These are phyloP conservation scores for Cydia pomonella DNA, from an alignment of 1,140 invertebrate species.

Conservation along the genomic window DNA sequence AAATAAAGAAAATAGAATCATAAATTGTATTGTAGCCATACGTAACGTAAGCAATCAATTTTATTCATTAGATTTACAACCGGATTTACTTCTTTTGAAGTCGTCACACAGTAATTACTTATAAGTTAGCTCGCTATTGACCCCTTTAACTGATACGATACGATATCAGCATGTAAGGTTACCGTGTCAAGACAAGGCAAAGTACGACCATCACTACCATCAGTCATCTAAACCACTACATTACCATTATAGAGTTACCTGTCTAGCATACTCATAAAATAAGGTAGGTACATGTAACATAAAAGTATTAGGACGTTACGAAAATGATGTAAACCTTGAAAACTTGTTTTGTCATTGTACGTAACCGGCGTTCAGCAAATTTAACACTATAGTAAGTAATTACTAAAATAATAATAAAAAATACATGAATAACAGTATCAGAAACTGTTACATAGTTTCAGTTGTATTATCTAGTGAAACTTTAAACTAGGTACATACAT, in stretches of 20 bases:
- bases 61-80: constrained; percentile 1
- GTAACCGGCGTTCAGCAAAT: not conserved
- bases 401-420: too few relatives aligned
- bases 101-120: not conserved
- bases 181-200: constrained; percentile 19
- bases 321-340: constrained; percentile 31
- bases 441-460: too few relatives aligned
- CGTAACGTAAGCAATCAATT: not conserved
- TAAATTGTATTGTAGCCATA: too few relatives aligned
- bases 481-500: too few relatives aligned
- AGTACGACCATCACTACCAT: not conserved
- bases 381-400: not conserved
- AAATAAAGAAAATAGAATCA: too few relatives aligned
- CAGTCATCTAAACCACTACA: not conserved
- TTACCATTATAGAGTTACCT: not conserved
- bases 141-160: not conserved
- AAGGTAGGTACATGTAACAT: constrained; percentile 11
- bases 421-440: not conserved
- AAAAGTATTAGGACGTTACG: not conserved
- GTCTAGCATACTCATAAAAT: constrained; percentile 19
- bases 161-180: constrained; percentile 10
- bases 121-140: constrained; percentile 15
- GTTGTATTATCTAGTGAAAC: too few relatives aligned
- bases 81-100: constrained; percentile 2
- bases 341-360: constrained; percentile 24